Conservation (phyloP, 2,797 vertebrate species). For the Crocodylus rhombifer region DNA sequence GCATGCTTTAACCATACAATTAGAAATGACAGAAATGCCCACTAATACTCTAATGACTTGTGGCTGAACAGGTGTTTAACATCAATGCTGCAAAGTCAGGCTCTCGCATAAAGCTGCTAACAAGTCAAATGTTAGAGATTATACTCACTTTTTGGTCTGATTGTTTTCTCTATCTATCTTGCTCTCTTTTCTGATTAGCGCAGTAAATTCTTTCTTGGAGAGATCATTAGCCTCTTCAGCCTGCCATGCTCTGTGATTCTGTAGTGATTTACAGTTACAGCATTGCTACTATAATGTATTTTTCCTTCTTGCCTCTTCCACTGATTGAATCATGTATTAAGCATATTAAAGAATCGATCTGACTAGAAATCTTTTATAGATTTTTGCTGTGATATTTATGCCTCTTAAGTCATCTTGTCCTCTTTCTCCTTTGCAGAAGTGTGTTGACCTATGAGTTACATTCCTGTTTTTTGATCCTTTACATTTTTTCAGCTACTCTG, state of each 20-base stretch:
- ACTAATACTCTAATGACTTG: neutral
- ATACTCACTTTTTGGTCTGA: slow-evolving; percentile 35
- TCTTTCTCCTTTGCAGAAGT: neutral
- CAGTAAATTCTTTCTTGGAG: neutral
- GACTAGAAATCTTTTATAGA: neutral
- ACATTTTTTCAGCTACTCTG: neutral
- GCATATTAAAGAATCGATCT: slow-evolving; percentile 2
- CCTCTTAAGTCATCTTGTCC: neutral
- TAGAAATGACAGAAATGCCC: neutral
- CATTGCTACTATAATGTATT: neutral
- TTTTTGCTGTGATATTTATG: neutral
- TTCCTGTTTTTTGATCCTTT: slow-evolving; percentile 37
- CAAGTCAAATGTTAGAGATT: neutral
- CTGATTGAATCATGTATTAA: neutral
- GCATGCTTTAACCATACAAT: neutral
- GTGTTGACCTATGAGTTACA: neutral
- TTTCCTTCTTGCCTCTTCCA: slow-evolving; percentile 29
- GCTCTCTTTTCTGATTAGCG: neutral
- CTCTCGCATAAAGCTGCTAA: neutral
- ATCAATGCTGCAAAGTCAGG: neutral
- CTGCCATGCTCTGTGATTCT: slow-evolving; percentile 12
- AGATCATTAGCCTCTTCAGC: slow-evolving; percentile 10
- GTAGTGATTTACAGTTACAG: neutral
- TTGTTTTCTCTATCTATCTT: neutral
- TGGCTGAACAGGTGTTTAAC: neutral